phyloP scores from a whole-genome alignment of 2,113 vertebrate genomes.

The Excalfactoria chinensis region DNA sequence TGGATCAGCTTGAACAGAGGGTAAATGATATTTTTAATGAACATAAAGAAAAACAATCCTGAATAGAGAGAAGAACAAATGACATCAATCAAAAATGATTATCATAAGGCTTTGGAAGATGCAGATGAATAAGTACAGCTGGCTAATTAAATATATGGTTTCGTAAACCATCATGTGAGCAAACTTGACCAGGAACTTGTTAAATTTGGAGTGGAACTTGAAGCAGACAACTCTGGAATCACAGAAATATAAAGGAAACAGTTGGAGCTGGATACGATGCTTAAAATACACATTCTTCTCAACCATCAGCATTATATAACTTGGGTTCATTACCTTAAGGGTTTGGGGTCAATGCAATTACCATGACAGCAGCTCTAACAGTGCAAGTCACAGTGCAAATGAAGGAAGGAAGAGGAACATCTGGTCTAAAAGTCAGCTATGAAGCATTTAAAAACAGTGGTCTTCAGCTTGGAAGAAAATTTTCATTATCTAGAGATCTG shows the following conservation, averaged over 20 bases:
- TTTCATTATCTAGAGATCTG: constrained; percentile 88
- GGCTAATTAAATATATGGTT: constrained; percentile 99
- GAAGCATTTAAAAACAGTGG: constrained; percentile 99
- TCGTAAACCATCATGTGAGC: constrained; percentile 97
- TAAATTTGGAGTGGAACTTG: constrained; percentile 99
- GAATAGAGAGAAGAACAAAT: too few species aligned
- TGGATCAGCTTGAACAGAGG: too few species aligned
- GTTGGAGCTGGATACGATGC: too few species aligned
- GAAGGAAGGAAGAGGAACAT: constrained; percentile 96
- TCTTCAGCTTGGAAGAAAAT: constrained; percentile 93
- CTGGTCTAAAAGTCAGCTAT: constrained; percentile 96
- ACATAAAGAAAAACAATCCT: too few species aligned
- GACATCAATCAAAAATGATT: constrained; percentile 67
- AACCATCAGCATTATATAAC: too few species aligned
- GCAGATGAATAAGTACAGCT: constrained; percentile 98
- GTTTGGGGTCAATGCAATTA: too few species aligned
- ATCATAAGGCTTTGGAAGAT: constrained; percentile 98
- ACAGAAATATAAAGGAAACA: constrained; percentile 95
- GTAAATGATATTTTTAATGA: too few species aligned
- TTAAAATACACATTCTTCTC: too few species aligned
- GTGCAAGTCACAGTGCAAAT: constrained; percentile 61
- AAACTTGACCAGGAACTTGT: constrained; percentile 98
- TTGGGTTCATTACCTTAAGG: too few species aligned
- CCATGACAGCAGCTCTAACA: too few species aligned
- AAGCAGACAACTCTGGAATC: constrained; percentile 98